Evolutionary conservation across 2,113 vertebrate genomes (phyloP), one percentile per base, ranked within the genome.

Genomic region (Clarias macrocephalus): DNA sequence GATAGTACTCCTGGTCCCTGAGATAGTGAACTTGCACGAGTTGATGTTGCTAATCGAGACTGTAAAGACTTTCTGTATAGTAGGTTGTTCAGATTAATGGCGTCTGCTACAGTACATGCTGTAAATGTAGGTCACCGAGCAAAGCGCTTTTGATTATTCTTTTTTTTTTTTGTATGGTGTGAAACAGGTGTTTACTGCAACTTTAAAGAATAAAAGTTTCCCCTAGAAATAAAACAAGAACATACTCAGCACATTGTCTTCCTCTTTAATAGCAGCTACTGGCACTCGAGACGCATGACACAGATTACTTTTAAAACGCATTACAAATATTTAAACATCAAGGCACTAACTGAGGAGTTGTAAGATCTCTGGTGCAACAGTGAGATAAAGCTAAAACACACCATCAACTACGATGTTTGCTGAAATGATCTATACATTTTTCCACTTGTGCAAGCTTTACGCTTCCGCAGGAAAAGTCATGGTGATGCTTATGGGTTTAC

Each of bases 401-500:
- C 37, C 13, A 13, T 13, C 13, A 33, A 3, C 21, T 3, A 4
- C 16, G 5, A 15, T 11, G 37, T 72, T 19, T 42, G 33, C 1
- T 42, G 19, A 23, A 73, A 21, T 70, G 48, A 48, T 15, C 65
- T 70, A 33, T 68, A 37, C 3, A 75, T 12, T 12, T 48, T 25
- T 23, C 8, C 37, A 25, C 3, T 48, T 48, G 33, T 37, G 33
- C 33, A 37, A 37, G 33, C 33, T 37, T 37, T 37, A 37, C 2
- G 33, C 33, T 37, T 37, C 33, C 33, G 33, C 33, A 2, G 86
- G 18, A 62, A 84, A 28, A 73, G 54, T 33, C 37, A 37, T 18
- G 23, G 21, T 6, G 30, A 30, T 19, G 62, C 54, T 37, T 37
- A 37, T 37, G 25, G 86, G n/a, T 97, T 97, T 96, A 99, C 98